Percentiles rank a stretch among this genome's conserved stretches.
phyloP scores from a whole-genome alignment of 2,888 invertebrate species.

The Eucera pruinosa region DNA sequence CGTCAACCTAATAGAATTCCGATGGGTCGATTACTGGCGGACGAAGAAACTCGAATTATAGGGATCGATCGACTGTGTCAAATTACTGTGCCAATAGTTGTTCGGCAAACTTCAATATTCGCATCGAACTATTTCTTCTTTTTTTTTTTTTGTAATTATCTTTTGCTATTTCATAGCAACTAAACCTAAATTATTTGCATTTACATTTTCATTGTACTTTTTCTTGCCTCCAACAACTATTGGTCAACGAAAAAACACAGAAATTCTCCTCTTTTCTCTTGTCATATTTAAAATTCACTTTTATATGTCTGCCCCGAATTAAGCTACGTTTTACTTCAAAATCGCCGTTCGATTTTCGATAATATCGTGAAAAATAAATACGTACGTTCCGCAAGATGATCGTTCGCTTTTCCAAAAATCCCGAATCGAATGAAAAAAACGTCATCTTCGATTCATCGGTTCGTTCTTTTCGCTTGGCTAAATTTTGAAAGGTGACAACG shows the following conservation, averaged over 20 bases:
- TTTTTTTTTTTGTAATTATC: not conserved
- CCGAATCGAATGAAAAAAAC: constrained; percentile 43
- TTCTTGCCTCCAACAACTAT: constrained; percentile 13
- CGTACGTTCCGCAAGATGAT: constrained; percentile 35
- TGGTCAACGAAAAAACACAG: constrained; percentile 22
- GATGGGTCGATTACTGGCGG: not conserved
- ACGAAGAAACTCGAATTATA: not conserved
- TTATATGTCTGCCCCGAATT: constrained; percentile 17
- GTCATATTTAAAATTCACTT: not conserved
- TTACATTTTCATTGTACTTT: constrained; percentile 3
- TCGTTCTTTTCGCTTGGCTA: constrained; percentile 20
- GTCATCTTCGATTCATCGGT: constrained; percentile 38
- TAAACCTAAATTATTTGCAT: constrained; percentile 26
- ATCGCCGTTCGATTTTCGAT: constrained; percentile 47
- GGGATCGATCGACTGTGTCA: constrained; percentile 5
- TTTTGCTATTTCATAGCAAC: not conserved
- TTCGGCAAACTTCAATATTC: constrained; percentile 1
- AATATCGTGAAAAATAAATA: constrained; percentile 49
- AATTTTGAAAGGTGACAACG: constrained; percentile 39
- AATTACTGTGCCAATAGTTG: constrained; percentile 30
- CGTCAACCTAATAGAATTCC: too few relatives aligned
- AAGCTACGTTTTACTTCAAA: constrained; percentile 42
- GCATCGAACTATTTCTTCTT: not conserved
- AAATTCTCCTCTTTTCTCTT: not conserved
- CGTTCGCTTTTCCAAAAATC: constrained; percentile 25